Evolutionary conservation across 2,797 vertebrate genomes (phyloP), one percentile per base, ranked within the genome.

Genomic region (Eospalax fontanierii): DNA sequence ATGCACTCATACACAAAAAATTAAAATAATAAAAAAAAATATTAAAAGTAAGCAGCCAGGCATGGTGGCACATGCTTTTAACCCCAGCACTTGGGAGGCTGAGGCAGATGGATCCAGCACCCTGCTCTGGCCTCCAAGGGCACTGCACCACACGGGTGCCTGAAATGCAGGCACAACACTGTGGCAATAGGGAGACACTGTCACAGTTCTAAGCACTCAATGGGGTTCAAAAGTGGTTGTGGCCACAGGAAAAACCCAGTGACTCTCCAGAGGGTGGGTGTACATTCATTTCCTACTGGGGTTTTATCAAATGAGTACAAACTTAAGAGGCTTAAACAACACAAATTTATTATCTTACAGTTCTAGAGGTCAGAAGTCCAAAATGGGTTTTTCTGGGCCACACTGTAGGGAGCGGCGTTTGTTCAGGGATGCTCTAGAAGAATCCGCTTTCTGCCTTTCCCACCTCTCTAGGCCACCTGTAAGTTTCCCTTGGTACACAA

Each of bases 291-390:
- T 90, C 61, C 57, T 46, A 12, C 0, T 1, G 11, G 40, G 33
- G 43, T 18, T 73, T 0, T 61, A 88, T 87, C 12, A 82, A 90
- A 79, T 61, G 4, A 87, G 33, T 70, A 94, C 63, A 81, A 54
- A 87, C 57, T 24, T 43, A 43, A 35, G 19, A 50, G 38, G 57
- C 70, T 94, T 54, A 50, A 92, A 73, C 46, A 76, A 76, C 57
- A 82, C 22, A 63, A 71, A 63, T 96, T 93, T 95, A 94, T 97
- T 95, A 87, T 54, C 84, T 91, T 75, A 68, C 38, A 50, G 26
- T 68, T 54, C 50, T 73, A 38, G 30, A 74, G 11, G n/a, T 68
- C 75, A 68, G 50, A 86, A 83, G 26, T 86, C 63, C 88, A 94
- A 30, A 86, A 63, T 33, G 16, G n/a, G 35, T 61, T 54, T 40